Evolutionary conservation across 2,797 vertebrate genomes (phyloP), one percentile per base, ranked within the genome.

Genomic region (Cebuella pygmaea): DNA sequence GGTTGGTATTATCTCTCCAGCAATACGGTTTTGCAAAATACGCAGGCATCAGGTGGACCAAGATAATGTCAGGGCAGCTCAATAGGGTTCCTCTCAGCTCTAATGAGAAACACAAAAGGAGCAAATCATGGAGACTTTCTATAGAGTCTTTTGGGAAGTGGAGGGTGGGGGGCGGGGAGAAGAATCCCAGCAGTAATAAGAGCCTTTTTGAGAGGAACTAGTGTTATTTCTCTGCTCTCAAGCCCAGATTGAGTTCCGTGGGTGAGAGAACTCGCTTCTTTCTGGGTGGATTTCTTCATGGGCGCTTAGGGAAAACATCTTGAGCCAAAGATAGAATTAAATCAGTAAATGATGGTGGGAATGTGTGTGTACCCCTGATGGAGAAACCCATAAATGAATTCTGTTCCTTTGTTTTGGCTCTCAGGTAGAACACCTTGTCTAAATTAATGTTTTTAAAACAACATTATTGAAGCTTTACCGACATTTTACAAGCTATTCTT

Each of bases 71-170:
- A 92, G 97, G 76, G 82, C 97, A 94, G 96, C 98, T 98, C 98
- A 95, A 76, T 92, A 97, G 94, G 98, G 96, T 96, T 98, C 95
- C 96, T 98, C 97, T 97, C 95, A 75, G 97, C 96, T 97, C 95
- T 98, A 97, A 98, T 95, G 95, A 98, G 98, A 96, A 98, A 96
- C 72, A 97, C 95, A 98, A 97, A 97, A 76, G 96, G 33, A 94
- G 97, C 0, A 2, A 98, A 75, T 97, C 87, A 89, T 30, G 26
- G 87, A 97, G 88, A 88, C 64, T 97, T 94, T 98, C 96, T 12
- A 4, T 12, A 79, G 90, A 95, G 81, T 76, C 97, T 95, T 94
- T 84, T 22, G 74, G 93, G 52, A 27, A 93, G 61, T 39, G 5
- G 12, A 4, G 50, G 30, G 22, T 19, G 78, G 57, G 59, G 17